These are phyloP conservation scores for Ptychadena robeensis DNA, from an alignment of 2,797 vertebrate species.

Conservation along the genomic window DNA sequence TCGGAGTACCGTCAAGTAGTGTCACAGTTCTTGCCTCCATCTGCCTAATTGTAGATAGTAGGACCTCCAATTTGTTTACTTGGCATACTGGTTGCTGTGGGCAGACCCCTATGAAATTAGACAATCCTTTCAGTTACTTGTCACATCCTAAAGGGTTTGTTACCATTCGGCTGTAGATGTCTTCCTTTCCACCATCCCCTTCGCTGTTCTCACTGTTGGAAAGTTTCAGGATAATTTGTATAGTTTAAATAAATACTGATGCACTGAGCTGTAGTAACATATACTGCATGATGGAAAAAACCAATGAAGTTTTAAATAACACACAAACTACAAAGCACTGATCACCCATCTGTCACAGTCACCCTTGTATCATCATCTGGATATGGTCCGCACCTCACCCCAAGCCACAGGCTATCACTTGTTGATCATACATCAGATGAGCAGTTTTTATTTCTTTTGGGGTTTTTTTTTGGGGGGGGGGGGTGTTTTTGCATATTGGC, in stretches of 20 bases:
- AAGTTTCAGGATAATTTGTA: constrained; percentile 1
- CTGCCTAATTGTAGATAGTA: neutral
- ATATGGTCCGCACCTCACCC: neutral
- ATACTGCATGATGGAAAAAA: constrained; percentile 1
- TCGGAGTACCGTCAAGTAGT: too few species aligned
- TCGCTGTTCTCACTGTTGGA: constrained; percentile 50
- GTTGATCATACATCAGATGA: neutral
- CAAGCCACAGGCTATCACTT: neutral
- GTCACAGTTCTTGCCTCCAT: too few species aligned
- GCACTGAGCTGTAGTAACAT: constrained; percentile 6
- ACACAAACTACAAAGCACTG: constrained; percentile 14
- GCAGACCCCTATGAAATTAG: neutral
- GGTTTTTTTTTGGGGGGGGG: too few species aligned
- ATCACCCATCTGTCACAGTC: constrained; percentile 4
- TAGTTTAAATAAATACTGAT: constrained; percentile 1
- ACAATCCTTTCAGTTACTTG: neutral
- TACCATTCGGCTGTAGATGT: constrained; percentile 36
- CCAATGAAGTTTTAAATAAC: neutral
- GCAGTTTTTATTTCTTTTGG: neutral
- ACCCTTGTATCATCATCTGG: constrained; percentile 5
- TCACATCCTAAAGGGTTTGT: neutral
- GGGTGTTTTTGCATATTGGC: constrained; percentile 25
- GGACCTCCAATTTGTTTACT: neutral
- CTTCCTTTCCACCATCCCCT: constrained; percentile 34
- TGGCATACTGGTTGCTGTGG: neutral